Evolutionary conservation across 30 jellyfish, hydroid and myxozoan species (phyloP), one percentile per base, ranked within the genome.

Genomic region (Sanderia malayensis): DNA sequence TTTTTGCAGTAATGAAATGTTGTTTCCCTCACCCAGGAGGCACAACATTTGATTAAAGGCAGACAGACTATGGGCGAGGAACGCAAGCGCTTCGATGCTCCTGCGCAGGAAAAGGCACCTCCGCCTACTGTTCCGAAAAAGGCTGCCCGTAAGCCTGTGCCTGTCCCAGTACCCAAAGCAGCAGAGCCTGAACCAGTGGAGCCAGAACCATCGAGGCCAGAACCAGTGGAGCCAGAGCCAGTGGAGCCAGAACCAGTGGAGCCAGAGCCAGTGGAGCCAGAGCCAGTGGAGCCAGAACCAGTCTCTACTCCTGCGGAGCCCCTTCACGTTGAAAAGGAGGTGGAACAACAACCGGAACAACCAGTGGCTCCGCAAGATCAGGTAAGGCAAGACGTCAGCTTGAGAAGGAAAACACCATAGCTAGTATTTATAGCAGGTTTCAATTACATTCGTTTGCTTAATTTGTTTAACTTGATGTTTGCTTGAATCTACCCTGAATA

Each of bases 11-110:
- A n/a, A n/a, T n/a, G n/a, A n/a, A n/a, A n/a, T n/a, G n/a, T 73
- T 23, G 4, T 47, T 21, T 58, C 15, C 21, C 57, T 31, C 34
- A 41, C 15, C 29, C 64, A 80, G 93, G 93, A 80, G 45, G 93
- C 85, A 0, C 83, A 70, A 55, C 18, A 59, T 11, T 22, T 71
- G 58, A 80, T 80, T 21, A 30, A 47, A 15, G 44, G 61, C 22
- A 70, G 93, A 30, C 46, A 32, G 32, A 68, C 93, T 8, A 60
- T 62, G n/a, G 84, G 41, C 44, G 79, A 70, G 26, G 78, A 72
- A 41, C 78, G 73, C 19, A 37, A 22, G 25, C 65, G 73, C 23
- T 45, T 58, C 66, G 74, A 61, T 10, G 71, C 83, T 24, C 87
- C 80, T 10, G 73, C 84, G 0, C 46, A 71, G 61, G 28, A 44